Percentiles rank a stretch among this genome's conserved stretches.
These are phyloP conservation scores for Drosophila cracens DNA, from an alignment of 2,888 invertebrate genomes.

Conservation along the genomic window DNA sequence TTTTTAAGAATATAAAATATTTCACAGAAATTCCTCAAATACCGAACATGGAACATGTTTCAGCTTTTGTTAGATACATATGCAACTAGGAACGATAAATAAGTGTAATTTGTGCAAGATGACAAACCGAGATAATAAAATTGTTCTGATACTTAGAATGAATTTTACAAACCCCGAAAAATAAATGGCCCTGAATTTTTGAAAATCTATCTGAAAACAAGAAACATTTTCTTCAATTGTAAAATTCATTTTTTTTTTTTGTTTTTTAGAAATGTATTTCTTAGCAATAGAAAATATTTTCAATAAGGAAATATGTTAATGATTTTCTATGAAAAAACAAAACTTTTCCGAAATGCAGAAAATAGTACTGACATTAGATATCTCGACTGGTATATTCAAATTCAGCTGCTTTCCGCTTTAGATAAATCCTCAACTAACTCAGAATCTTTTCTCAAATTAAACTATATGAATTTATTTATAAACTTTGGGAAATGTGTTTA, in stretches of 20 bases:
- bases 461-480: background rate
- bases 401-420: background rate
- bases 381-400: no score
- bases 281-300: background rate
- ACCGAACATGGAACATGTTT: background rate
- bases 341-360: no score
- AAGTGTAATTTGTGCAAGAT: background rate
- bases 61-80: no score
- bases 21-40: background rate
- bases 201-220: background rate
- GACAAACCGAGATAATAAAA: background rate
- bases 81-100: background rate
- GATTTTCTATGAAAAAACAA: no score
- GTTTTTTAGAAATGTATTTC: background rate
- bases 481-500: background rate
- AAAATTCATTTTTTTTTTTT: background rate
- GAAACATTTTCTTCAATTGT: background rate
- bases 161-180: background rate
- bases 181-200: background rate
- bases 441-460: background rate
- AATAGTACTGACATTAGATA: no score
- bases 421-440: background rate
- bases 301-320: background rate
- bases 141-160: background rate
- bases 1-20: background rate